Evolutionary conservation across 2,888 invertebrate genomes (phyloP).

Genomic region (Drosophila sordidula): DNA sequence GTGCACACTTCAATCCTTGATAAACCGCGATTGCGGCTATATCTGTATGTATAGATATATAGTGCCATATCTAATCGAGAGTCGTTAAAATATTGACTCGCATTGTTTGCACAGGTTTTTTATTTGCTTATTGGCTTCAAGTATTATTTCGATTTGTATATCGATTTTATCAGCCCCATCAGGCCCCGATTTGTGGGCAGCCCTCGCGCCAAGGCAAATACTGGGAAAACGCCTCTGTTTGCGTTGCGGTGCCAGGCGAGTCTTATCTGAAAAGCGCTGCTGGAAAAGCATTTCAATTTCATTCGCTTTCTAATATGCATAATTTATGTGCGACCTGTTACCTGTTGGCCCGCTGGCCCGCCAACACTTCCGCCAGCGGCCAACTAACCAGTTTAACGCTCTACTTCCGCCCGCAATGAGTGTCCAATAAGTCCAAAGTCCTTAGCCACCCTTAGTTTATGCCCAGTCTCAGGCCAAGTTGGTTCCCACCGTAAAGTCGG

Average conservation of each 20-base stretch:
- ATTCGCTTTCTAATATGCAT: conserved; percentile 8
- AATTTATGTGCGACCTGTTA: conserved; percentile 45
- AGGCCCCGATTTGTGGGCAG: conserved; percentile 6
- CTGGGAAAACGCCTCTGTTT: conserved; percentile 33
- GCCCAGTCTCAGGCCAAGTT: conserved; percentile 8
- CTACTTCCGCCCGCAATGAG: conserved; percentile 59
- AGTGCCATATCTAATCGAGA: conserved; percentile 61
- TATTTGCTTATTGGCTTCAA: conserved; percentile 62
- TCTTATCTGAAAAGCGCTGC: conserved; percentile 46
- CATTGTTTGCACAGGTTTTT: conserved; percentile 52
- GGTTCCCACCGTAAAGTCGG: conserved; percentile 67
- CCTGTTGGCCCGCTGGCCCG: conserved; percentile 41
- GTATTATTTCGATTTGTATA: conserved; percentile 40
- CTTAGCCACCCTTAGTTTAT: conserved; percentile 40
- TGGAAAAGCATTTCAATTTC: conserved; percentile 4
- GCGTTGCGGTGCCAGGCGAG: conserved; percentile 29
- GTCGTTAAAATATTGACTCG: conserved; percentile 63
- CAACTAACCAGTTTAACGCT: conserved; percentile 60
- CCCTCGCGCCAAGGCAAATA: conserved; percentile 15
- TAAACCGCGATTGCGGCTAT: conserved; percentile 35
- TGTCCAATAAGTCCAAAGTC: conserved; percentile 59
- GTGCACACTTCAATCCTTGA: conserved; percentile 42
- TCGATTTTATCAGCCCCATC: conserved; percentile 36
- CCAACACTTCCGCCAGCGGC: conserved; percentile 30
- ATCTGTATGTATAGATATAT: conserved; percentile 7